Evolutionary conservation across 2,113 vertebrate species (phyloP).

Genomic region (Entosphenus tridentatus): DNA sequence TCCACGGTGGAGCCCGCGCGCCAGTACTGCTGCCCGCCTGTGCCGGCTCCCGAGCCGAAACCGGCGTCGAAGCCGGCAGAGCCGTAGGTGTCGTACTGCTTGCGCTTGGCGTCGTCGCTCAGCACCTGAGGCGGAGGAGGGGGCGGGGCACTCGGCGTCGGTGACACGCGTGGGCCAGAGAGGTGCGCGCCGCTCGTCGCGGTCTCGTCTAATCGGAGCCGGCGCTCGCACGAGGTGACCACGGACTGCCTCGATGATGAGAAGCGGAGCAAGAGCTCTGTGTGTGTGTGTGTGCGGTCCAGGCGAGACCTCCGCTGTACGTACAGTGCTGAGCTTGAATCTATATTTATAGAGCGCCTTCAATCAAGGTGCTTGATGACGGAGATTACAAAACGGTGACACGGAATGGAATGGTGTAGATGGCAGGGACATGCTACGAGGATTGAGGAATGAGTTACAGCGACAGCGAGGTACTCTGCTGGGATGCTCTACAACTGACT

Average conservation of each 20-base stretch:
- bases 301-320: slow-evolving; percentile 23
- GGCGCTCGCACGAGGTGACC: slow-evolving; percentile 48
- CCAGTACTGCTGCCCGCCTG: slow-evolving; percentile 52
- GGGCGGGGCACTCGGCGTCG: neutral
- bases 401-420: too few relatives aligned
- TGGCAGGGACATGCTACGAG: too few relatives aligned
- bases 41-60: slow-evolving; percentile 19
- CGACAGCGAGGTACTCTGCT: too few relatives aligned
- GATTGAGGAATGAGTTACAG: too few relatives aligned
- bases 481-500: too few relatives aligned
- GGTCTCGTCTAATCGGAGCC: slow-evolving; percentile 19
- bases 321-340: neutral
- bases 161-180: too few relatives aligned
- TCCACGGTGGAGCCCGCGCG: slow-evolving; percentile 37
- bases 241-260: slow-evolving; percentile 79
- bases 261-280: slow-evolving; percentile 63
- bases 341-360: neutral
- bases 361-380: too few relatives aligned
- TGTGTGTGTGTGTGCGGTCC: slow-evolving; percentile 56
- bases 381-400: too few relatives aligned
- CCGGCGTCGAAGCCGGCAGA: slow-evolving; percentile 40
- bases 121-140: slow-evolving; percentile 30
- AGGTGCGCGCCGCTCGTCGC: too few relatives aligned
- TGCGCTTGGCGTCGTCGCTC: slow-evolving; percentile 67
- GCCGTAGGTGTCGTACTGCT: slow-evolving; percentile 69